Conservation (phyloP, 2,797 vertebrate species). For the Cirrhinus mrigala region DNA sequence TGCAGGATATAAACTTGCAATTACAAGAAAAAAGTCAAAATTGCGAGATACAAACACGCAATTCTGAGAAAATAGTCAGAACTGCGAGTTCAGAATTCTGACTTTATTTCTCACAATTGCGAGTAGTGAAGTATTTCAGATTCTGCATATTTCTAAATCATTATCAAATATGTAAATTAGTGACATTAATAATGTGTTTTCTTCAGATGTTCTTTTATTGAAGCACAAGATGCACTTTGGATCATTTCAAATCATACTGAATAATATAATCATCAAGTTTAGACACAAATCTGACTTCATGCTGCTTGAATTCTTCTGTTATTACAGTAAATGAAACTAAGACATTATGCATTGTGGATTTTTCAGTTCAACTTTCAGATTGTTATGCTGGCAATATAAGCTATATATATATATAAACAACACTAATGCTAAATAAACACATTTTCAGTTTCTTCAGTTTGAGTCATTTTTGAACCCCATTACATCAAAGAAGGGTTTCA, state of each 20-base stretch:
- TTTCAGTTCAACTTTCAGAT: not conserved
- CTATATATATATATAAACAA: not conserved
- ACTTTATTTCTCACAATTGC: too few species aligned
- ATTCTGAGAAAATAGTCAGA: too few species aligned
- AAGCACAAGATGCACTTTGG: not conserved
- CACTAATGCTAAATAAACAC: not conserved
- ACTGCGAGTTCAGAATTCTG: too few species aligned
- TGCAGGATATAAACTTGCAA: too few species aligned
- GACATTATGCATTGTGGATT: not conserved
- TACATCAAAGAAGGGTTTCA: not conserved
- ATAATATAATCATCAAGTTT: not conserved
- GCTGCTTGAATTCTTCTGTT: not conserved
- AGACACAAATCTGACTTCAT: not conserved
- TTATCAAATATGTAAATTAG: not conserved
- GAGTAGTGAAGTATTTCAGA: not conserved
- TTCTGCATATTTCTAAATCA: not conserved
- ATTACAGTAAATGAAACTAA: not conserved
- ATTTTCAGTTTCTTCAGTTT: not conserved
- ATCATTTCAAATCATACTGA: not conserved
- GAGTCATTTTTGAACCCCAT: not conserved
- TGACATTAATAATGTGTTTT: not conserved
- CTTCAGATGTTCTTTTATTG: not conserved
- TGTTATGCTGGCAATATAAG: not conserved
- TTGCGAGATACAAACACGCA: too few species aligned
- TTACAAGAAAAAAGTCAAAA: too few species aligned